Percentiles rank a stretch among this genome's conserved stretches.
Conservation (phyloP, 1,140 invertebrate species). For the Drusus annulatus region DNA sequence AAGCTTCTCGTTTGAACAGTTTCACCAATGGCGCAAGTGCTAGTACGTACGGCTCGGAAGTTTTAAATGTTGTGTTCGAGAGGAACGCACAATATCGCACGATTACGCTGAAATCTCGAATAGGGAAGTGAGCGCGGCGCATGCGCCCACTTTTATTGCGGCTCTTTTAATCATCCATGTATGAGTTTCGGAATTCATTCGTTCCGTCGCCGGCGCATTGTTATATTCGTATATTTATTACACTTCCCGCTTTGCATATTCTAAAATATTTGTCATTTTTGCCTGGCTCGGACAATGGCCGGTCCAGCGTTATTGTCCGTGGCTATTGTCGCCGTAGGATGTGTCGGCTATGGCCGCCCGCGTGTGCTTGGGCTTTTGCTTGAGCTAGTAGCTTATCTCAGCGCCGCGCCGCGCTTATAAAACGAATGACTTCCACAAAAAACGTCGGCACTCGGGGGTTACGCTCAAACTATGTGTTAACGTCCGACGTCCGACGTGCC, state of each 20-base stretch:
- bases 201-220: slow-evolving; percentile 47
- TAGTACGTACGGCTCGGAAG: neutral
- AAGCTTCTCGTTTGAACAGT: slow-evolving; percentile 8
- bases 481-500: too few species aligned
- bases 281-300: slow-evolving; percentile 36
- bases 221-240: slow-evolving; percentile 53
- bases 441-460: too few species aligned
- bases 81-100: slow-evolving; percentile 28
- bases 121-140: neutral
- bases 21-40: neutral
- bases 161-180: slow-evolving; percentile 47
- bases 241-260: slow-evolving; percentile 53
- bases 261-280: slow-evolving; percentile 57
- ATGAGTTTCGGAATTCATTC: slow-evolving; percentile 47
- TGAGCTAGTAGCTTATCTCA: slow-evolving; percentile 7
- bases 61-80: slow-evolving; percentile 32
- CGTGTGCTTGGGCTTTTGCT: too few species aligned
- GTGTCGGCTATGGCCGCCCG: neutral
- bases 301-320: slow-evolving; percentile 39
- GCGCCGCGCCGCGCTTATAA: neutral
- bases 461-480: too few species aligned
- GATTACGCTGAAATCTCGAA: slow-evolving; percentile 17
- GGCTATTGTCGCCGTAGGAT: slow-evolving; percentile 21
- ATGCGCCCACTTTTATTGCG: slow-evolving; percentile 36
- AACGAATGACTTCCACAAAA: too few species aligned